Evolutionary conservation across 2,888 invertebrate species (phyloP), one percentile per base, ranked within the genome.

Genomic region (Dynastes hyllus): DNA sequence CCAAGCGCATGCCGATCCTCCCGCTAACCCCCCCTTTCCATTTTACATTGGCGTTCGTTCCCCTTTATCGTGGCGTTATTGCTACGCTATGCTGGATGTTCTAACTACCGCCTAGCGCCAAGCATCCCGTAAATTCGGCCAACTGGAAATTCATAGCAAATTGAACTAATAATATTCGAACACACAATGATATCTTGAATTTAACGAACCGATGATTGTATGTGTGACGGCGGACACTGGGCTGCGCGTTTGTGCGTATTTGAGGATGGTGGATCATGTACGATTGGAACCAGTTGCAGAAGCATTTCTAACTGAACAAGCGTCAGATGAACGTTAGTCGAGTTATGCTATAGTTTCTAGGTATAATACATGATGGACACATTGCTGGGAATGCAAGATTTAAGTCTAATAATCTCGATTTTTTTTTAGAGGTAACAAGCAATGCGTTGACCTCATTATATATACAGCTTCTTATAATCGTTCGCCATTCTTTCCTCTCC

Each of bases 141-240:
- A 16, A 73, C 58, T 73, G 58, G 71, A 78, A 79, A 79, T 79
- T 79, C 77, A 79, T 79, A 79, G 79, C 79, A 79, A 79, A 79
- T 79, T 79, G 77, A 79, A 77, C 67, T 79, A 77, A 79, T 79
- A 79, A 79, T 70, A 79, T 73, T 73, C 55, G 27, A 58, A 61
- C 55, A 71, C 11, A 45, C 58, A 67, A 58, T 53, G 58, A 53
- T 87, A 87, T 87, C 87, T 88, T 88, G 87, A 87, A 87, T 87
- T 87, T 87, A 87, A 87, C 87, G 86, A 87, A 87, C 86, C 86
- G 83, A 16, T 3, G 22, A 80, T 51, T 51, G 9, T 70, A 40
- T 66, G 40, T 40, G 16, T 40, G n/a, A 11, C 29, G 32, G 13
- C 22, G 29, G 0, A 16, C 22, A 63, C 11, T 8, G 13, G n/a